phyloP scores from a whole-genome alignment of 2,113 vertebrate genomes.

The Octodon degus region DNA sequence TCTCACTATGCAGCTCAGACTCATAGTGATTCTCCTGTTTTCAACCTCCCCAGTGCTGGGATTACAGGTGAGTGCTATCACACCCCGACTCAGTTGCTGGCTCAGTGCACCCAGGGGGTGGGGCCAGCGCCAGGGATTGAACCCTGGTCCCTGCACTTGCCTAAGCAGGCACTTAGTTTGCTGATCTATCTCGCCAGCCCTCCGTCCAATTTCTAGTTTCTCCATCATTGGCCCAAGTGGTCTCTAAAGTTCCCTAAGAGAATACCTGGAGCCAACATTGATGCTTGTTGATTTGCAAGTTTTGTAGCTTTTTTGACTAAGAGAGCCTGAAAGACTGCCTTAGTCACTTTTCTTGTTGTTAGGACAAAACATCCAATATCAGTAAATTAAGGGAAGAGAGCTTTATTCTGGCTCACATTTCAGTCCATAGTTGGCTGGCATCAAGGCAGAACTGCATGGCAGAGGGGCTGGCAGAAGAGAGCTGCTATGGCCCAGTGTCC shows the following conservation, averaged over 20 bases:
- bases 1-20: no score
- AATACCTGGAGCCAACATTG: neutral
- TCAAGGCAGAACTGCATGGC: neutral
- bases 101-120: no score
- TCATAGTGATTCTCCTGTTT: no score
- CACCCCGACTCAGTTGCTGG: no score
- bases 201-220: neutral
- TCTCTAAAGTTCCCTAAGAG: neutral
- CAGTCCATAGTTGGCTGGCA: neutral
- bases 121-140: no score
- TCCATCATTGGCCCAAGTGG: neutral
- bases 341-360: neutral
- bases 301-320: slow-evolving; percentile 24
- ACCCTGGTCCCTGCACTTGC: no score
- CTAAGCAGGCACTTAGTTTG: no score
- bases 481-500: no score
- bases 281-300: neutral
- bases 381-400: neutral
- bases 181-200: no score
- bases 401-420: neutral
- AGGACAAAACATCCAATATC: neutral
- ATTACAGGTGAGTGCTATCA: no score
- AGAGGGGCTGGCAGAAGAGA: neutral
- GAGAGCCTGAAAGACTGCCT: neutral
- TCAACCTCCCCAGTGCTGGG: no score